phyloP scores from a whole-genome alignment of 1,140 invertebrate genomes.

The Drosophila yakuba region DNA sequence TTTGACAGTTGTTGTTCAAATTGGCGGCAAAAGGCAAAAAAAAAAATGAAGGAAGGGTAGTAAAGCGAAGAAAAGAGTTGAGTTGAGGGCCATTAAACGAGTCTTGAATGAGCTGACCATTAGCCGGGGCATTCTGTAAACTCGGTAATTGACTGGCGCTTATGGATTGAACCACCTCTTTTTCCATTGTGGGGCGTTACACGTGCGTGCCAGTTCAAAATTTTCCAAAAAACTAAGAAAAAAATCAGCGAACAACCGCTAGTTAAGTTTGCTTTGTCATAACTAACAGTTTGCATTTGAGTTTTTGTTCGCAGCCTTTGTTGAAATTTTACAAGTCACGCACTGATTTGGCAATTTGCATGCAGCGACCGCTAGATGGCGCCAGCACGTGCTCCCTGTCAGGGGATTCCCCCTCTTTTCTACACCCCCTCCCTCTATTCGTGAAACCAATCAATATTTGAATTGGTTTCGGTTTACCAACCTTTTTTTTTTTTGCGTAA shows the following conservation, averaged over 20 bases:
- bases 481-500: conserved; percentile 9
- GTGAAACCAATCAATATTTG: conserved; percentile 44
- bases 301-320: conserved; percentile 25
- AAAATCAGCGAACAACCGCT: conserved; percentile 41
- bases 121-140: conserved; percentile 54
- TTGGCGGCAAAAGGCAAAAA: conserved; percentile 38
- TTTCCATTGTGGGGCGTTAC: conserved; percentile 52
- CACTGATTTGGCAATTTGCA: conserved; percentile 79
- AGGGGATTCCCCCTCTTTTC: conserved; percentile 17
- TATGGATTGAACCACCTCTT: conserved; percentile 37
- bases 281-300: conserved; percentile 59
- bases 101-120: conserved; percentile 56
- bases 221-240: conserved; percentile 12
- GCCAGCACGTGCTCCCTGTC: conserved; percentile 52
- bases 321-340: conserved; percentile 68
- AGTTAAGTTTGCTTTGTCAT: conserved; percentile 64
- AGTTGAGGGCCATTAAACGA: conserved; percentile 40
- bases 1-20: conserved; percentile 59
- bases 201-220: conserved; percentile 61
- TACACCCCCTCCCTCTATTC: neutral
- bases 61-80: conserved; percentile 22
- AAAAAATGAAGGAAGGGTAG: neutral
- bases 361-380: conserved; percentile 64
- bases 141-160: conserved; percentile 43
- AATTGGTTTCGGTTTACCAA: conserved; percentile 14